A percentile compares a stretch with the other conserved stretches of the same genome.
These are phyloP conservation scores for Menidia menidia DNA, from an alignment of 2,797 vertebrate species.

Conservation along the genomic window DNA sequence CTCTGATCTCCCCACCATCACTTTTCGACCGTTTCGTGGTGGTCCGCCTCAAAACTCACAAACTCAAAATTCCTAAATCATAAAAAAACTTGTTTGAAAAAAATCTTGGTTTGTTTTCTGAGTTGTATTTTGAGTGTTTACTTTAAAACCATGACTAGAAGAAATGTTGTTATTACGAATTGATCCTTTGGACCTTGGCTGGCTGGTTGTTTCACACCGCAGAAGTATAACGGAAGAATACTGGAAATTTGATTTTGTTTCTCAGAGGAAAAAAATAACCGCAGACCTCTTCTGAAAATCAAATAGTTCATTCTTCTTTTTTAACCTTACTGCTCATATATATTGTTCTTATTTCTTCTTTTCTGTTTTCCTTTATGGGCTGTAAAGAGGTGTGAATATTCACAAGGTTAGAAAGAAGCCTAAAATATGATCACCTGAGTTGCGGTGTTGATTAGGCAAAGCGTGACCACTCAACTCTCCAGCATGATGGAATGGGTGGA, in stretches of 20 bases:
- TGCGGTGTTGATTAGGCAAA: slow-evolving; percentile 91
- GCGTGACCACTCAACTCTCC: slow-evolving; percentile 94
- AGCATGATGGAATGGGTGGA: slow-evolving; percentile 91
- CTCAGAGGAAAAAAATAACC: not conserved
- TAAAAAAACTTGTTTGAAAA: too few species aligned
- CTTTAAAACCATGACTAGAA: slow-evolving; percentile 1
- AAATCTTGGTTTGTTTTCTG: not conserved
- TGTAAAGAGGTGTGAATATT: not conserved
- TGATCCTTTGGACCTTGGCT: not conserved
- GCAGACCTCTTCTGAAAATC: not conserved
- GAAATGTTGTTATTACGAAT: too few species aligned
- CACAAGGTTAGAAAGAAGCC: not conserved
- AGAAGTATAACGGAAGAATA: too few species aligned
- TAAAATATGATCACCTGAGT: slow-evolving; percentile 85
- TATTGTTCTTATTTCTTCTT: too few species aligned
- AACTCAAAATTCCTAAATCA: not conserved
- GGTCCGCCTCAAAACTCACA: not conserved
- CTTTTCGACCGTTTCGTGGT: not conserved
- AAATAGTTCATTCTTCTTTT: not conserved
- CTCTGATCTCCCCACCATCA: slow-evolving; percentile 10
- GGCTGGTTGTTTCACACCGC: not conserved
- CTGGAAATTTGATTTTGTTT: not conserved
- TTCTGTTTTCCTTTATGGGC: not conserved
- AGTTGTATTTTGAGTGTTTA: too few species aligned
- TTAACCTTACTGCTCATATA: not conserved